Conservation (phyloP, 2,888 invertebrate genomes). For the Lasius fuliginosus region DNA sequence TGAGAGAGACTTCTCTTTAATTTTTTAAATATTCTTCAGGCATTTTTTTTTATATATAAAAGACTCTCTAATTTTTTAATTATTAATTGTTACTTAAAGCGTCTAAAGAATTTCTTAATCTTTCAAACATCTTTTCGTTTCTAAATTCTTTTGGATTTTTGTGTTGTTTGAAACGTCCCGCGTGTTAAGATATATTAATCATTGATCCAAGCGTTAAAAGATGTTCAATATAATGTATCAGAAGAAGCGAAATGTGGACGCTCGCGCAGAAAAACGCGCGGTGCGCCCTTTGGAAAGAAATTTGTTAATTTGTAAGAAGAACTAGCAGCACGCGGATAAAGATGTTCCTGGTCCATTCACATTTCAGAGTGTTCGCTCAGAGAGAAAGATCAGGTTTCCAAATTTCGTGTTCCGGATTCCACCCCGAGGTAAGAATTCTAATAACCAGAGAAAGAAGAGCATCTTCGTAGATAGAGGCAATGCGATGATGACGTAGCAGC, state of each 20-base stretch:
- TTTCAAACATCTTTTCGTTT: neutral
- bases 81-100: neutral
- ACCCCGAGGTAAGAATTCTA: neutral
- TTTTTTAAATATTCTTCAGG: neutral
- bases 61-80: neutral
- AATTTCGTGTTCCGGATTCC: neutral
- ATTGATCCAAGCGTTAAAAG: slow-evolving; percentile 52
- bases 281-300: slow-evolving; percentile 42
- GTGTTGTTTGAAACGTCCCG: slow-evolving; percentile 30
- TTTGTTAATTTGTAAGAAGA: slow-evolving; percentile 65
- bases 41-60: neutral
- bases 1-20: neutral
- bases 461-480: slow-evolving; percentile 26
- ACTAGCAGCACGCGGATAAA: slow-evolving; percentile 54
- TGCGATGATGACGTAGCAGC: slow-evolving; percentile 36
- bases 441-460: slow-evolving; percentile 21
- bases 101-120: neutral
- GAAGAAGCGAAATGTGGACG: slow-evolving; percentile 57
- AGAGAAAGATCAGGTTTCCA: slow-evolving; percentile 18
- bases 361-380: neutral
- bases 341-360: slow-evolving; percentile 40
- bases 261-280: slow-evolving; percentile 45
- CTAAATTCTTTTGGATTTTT: neutral
- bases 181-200: slow-evolving; percentile 51
- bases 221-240: slow-evolving; percentile 41